Evolutionary conservation across 2,113 vertebrate species (phyloP).

Genomic region (Nannospalax galili): DNA sequence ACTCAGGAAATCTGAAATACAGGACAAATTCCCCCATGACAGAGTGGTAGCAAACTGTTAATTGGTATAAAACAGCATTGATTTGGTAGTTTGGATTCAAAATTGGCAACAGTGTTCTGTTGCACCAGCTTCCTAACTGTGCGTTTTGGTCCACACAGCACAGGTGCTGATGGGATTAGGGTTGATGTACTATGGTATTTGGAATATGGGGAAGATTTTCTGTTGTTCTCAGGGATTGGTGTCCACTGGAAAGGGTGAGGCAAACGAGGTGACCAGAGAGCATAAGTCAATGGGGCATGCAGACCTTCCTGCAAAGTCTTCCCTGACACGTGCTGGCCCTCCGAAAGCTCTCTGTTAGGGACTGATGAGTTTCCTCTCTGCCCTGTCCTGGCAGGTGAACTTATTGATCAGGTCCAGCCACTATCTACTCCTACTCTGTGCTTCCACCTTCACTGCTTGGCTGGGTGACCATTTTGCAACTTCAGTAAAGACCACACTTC

Average conservation of each 20-base stretch:
- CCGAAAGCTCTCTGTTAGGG: background rate
- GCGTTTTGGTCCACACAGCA: background rate
- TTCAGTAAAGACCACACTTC: background rate
- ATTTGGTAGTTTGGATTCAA: background rate
- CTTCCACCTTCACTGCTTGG: background rate
- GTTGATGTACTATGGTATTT: rapidly evolving
- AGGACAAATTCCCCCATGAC: background rate
- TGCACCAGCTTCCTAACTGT: background rate
- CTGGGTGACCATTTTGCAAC: background rate
- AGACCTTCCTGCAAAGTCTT: background rate
- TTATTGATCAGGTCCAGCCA: rapidly evolving
- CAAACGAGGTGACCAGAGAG: background rate
- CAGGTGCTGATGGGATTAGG: background rate
- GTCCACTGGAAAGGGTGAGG: rapidly evolving
- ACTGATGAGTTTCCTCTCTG: background rate
- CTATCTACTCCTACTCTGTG: no score
- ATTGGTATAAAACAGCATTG: background rate
- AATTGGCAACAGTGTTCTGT: background rate
- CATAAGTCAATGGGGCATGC: background rate
- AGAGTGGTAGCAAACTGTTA: background rate
- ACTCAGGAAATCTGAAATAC: background rate
- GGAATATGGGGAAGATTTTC: rapidly evolving
- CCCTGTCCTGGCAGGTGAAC: background rate
- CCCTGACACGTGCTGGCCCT: background rate
- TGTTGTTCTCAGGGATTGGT: background rate